These are phyloP conservation scores for Pelagia noctiluca DNA, from an alignment of 30 jellyfish, hydroid and myxozoan genomes.

Conservation along the genomic window DNA sequence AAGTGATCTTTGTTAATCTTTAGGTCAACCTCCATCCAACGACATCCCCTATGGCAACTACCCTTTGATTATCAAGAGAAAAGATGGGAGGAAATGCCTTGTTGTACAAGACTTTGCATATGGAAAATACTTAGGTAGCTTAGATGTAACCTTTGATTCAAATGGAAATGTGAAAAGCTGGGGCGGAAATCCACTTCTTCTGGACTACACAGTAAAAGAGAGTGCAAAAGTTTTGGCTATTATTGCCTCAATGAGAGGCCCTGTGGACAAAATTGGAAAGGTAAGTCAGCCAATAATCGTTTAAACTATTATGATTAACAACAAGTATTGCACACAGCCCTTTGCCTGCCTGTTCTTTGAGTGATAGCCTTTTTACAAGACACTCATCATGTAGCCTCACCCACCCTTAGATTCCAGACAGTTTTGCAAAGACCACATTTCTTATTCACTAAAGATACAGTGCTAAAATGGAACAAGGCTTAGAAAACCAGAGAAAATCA, in stretches of 20 bases:
- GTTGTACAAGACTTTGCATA: conserved; percentile 2
- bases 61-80: conserved; percentile 32
- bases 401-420: not conserved
- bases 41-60: conserved; percentile 61
- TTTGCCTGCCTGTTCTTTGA: no score
- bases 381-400: not conserved
- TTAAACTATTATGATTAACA: not conserved
- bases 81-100: conserved; percentile 13
- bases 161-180: conserved; percentile 5
- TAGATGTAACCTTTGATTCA: not conserved
- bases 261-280: conserved; percentile 70
- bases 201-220: conserved; percentile 41
- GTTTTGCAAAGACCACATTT: not conserved
- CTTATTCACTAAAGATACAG: no score
- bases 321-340: not conserved
- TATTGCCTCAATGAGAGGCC: conserved; percentile 3
- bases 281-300: conserved; percentile 8
- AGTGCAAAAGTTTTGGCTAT: conserved; percentile 25
- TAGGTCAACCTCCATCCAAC: conserved; percentile 68
- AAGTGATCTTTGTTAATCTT: no score
- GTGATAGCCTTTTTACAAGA: not conserved
- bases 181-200: conserved; percentile 81
- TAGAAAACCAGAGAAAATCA: not conserved
- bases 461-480: no score
- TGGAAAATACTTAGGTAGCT: not conserved